These are phyloP conservation scores for Bombus waltoni DNA, from an alignment of 1,140 invertebrate species.

Conservation along the genomic window DNA sequence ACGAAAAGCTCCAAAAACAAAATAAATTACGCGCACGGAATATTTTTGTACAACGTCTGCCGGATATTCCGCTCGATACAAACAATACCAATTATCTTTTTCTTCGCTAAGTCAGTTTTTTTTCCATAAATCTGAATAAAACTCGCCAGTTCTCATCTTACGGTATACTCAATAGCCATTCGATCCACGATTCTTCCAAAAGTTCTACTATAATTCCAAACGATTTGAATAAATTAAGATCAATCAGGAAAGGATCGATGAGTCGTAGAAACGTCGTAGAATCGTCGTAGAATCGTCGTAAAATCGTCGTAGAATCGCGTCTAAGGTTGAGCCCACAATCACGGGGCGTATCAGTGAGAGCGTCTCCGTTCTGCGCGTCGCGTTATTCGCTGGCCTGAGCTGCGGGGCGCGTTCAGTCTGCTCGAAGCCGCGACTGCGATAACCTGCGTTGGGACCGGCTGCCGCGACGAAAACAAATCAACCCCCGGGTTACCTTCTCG, in stretches of 20 bases:
- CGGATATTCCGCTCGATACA: not conserved
- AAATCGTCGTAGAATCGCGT: not conserved
- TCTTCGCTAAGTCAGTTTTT: too few relatives aligned
- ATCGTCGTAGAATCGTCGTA: not conserved
- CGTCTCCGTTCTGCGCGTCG: conserved; percentile 52
- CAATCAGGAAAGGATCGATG: not conserved
- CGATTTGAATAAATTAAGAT: not conserved
- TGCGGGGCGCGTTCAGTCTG: conserved; percentile 58
- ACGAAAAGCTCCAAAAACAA: not conserved
- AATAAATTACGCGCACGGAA: too few relatives aligned
- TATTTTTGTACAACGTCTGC: too few relatives aligned
- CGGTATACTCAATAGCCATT: too few relatives aligned
- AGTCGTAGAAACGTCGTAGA: not conserved
- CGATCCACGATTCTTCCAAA: not conserved
- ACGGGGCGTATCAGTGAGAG: conserved; percentile 31
- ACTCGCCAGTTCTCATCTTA: too few relatives aligned
- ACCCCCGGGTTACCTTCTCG: not conserved
- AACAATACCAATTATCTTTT: not conserved
- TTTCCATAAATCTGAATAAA: not conserved
- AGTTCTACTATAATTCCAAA: not conserved
- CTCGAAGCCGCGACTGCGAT: conserved; percentile 57
- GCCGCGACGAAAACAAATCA: conserved; percentile 39
- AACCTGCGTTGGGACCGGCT: conserved; percentile 47
- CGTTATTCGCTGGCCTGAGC: conserved; percentile 34
- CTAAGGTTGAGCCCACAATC: conserved; percentile 25